Base-by-base conservation (phyloP, 2,113 vertebrate species). In the Ciconia boyciana region DNA sequence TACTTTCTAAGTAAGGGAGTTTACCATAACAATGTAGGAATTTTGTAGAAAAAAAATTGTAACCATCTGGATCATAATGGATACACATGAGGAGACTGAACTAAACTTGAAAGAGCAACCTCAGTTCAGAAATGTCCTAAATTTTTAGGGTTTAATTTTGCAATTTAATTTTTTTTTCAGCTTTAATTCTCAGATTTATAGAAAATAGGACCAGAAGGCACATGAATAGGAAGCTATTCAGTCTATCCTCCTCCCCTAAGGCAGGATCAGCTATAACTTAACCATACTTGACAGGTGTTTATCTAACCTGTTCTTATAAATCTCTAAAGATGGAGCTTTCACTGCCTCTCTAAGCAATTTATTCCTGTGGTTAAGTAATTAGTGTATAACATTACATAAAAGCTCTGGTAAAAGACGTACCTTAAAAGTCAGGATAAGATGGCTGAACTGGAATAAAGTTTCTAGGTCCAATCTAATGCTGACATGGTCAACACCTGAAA, bases 371-470 rank as follows among this genome's bases (percentile, higher is more conserved):
- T 88, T 90, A 95, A 89, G 44, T 82, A 94, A 95, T 93, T 89
- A 86, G 58, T 64, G 68, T 79, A 74, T 72, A 87, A 77, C 26
- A 31, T 91, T 87, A 90, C 81, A 74, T 91, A 86, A 95, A 94
- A 84, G 44, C 12, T 93, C 28, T 65, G 32, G 61, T 80, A 85
- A 83, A 61, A 71, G 9, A 64, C 7, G 24, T 98, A 99, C 99
- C 99, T 99, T 99, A 94, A 99, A 99, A 55, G 98, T 99, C 95
- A 99, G 97, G 72, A 99, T 98, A 75, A 99, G 98, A 68, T 99
- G 99, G 84, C 98, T 99, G 97, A 99, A 99, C 93, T 99, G 99
- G 98, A 99, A 99, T 70, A 99, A 83, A 7, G 98, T 97, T 97
- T 99, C 99, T 83, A 99, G 97, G 87, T 99, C 98, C 96, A 99